Base-by-base conservation (phyloP, 2,888 invertebrate species). In the Halictus quadricinctus region DNA sequence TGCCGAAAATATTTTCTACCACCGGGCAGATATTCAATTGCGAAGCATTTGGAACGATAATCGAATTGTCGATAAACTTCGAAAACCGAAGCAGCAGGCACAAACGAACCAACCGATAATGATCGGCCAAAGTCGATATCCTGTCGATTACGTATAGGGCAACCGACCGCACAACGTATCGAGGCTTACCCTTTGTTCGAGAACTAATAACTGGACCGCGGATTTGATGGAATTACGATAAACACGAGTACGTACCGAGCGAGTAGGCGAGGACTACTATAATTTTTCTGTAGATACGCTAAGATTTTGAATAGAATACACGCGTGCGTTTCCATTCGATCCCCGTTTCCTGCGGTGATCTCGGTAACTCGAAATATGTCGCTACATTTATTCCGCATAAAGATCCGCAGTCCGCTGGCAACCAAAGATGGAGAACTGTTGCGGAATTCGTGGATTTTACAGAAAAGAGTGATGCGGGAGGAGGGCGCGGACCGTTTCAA, bases 381-480 rank as follows among this genome's bases (percentile, higher is more conserved):
- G 36, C 36, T 29, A 64, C 7, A 13, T 25, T 29, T 29, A 13
- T 64, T 15, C 64, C 64, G 64, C 64, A 64, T 64, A 15, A 29
- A 64, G 64, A 64, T 64, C 64, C 64, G 64, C 64, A 64, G 64
- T 54, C 21, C 8, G 21, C 21, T 21, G 8, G 5, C 29, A 64
- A 6, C 15, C 29, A 29, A 64, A 64, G 64, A 64, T 64, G 64
- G 64, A 64, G 64, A 64, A 64, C 29, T 29, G 25, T 64, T 15
- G 29, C 13, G 70, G 54, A 70, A 50, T 41, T 54, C 54, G 60
- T 75, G 41, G 74, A 82, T 70, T 83, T 48, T 43, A 13, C 36
- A 83, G 46, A 78, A 46, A 76, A 54, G 74, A 46, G 74, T 54
- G 60, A 74, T 46, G 10, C 50, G 60, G 77, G 54, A 78, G 73